phyloP scores from a whole-genome alignment of 2,797 vertebrate species.

The Todus mexicanus region DNA sequence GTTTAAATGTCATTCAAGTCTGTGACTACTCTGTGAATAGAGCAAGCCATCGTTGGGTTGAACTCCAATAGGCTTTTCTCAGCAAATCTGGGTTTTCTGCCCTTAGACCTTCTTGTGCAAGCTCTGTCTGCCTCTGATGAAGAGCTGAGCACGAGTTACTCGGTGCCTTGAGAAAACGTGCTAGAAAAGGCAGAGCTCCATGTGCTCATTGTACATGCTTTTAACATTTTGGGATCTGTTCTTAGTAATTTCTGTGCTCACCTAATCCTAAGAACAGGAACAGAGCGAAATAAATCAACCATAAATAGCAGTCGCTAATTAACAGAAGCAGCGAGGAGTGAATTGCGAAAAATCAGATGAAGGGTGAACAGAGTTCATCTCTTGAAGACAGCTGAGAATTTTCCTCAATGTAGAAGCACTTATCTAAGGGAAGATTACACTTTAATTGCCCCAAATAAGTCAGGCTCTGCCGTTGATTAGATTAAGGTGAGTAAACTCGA shows the following conservation, averaged over 20 bases:
- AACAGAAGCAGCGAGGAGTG: background rate
- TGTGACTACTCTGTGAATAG: background rate
- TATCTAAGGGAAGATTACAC: background rate
- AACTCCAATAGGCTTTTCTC: background rate
- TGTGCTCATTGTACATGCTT: background rate
- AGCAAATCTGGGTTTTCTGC: background rate
- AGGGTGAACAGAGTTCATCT: constrained; percentile 14
- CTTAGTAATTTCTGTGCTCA: background rate
- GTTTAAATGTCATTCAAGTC: background rate
- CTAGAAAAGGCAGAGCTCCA: background rate
- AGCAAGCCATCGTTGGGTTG: background rate
- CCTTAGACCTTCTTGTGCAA: background rate
- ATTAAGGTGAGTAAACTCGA: background rate
- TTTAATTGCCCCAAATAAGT: constrained; percentile 50
- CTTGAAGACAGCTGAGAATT: background rate
- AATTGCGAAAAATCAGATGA: background rate
- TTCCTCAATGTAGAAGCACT: background rate
- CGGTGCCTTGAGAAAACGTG: background rate
- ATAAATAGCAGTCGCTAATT: constrained; percentile 5
- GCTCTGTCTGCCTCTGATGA: background rate
- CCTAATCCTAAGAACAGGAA: background rate
- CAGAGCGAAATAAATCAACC: constrained; percentile 2
- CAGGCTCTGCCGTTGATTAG: background rate
- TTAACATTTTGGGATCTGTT: background rate
- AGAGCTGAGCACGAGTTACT: background rate